phyloP scores from a whole-genome alignment of 2,113 vertebrate genomes.

The Pimephales promelas region DNA sequence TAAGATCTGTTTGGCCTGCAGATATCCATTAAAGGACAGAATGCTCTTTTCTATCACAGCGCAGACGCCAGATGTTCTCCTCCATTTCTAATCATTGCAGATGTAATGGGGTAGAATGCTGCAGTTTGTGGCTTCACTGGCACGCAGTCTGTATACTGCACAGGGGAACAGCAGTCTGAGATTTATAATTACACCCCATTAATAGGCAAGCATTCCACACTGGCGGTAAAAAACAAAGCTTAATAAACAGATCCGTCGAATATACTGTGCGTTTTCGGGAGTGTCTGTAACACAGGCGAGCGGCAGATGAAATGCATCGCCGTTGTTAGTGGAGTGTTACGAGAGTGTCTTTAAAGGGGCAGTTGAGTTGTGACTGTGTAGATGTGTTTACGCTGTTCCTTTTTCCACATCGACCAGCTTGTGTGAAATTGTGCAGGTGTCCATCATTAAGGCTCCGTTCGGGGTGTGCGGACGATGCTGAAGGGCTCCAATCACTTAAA shows the following conservation, averaged over 20 bases:
- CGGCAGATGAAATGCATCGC: neutral
- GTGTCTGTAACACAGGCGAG: constrained; percentile 20
- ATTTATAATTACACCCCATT: constrained; percentile 98
- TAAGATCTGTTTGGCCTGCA: constrained; percentile 90
- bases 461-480: constrained; percentile 55
- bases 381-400: constrained; percentile 38
- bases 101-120: constrained; percentile 99
- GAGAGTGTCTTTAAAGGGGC: constrained; percentile 20
- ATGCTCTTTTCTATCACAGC: constrained; percentile 94
- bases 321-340: constrained; percentile 28
- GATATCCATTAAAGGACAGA: constrained; percentile 95
- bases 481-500: constrained; percentile 68
- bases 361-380: constrained; percentile 38
- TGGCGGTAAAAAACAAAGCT: constrained; percentile 85
- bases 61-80: constrained; percentile 97
- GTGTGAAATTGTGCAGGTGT: constrained; percentile 58
- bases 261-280: constrained; percentile 9
- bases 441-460: constrained; percentile 55
- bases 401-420: constrained; percentile 52
- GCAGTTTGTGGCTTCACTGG: constrained; percentile 96
- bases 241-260: constrained; percentile 79
- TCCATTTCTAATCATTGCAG: constrained; percentile 97
- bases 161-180: constrained; percentile 84
- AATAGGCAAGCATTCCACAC: constrained; percentile 92
- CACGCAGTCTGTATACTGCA: constrained; percentile 93